These are phyloP conservation scores for Acanthosepion esculentum DNA, from an alignment of 2,888 invertebrate genomes.

Conservation along the genomic window DNA sequence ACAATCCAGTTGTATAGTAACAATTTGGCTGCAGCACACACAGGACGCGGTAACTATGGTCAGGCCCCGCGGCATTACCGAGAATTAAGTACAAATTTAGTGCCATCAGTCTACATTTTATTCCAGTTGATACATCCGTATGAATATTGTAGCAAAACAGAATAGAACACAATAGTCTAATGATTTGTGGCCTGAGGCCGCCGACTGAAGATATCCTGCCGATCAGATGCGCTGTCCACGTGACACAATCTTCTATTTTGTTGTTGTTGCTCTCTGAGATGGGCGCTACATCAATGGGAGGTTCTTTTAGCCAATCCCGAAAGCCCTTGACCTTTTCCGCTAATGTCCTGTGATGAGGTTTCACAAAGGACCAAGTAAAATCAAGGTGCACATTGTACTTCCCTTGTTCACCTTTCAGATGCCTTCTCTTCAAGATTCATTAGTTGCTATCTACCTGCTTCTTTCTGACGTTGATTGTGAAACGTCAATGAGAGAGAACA, in stretches of 20 bases:
- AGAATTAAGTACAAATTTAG: constrained; percentile 22
- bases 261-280: constrained; percentile 33
- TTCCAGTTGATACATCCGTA: constrained; percentile 33
- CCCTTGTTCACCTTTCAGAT: constrained; percentile 23
- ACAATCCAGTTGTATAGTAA: neutral
- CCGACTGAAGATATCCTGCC: constrained; percentile 22
- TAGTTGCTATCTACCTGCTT: constrained; percentile 21
- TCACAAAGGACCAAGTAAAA: constrained; percentile 2
- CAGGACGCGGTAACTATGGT: neutral
- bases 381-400: constrained; percentile 10
- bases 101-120: constrained; percentile 21
- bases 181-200: neutral
- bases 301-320: constrained; percentile 10
- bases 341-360: neutral
- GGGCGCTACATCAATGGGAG: neutral
- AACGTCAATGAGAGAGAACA: neutral
- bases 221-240: constrained; percentile 22
- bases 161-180: constrained; percentile 33
- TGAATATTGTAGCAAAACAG: constrained; percentile 21
- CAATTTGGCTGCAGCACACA: neutral
- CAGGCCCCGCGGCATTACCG: neutral
- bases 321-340: constrained; percentile 9
- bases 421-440: constrained; percentile 3
- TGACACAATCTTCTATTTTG: neutral
- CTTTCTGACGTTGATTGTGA: neutral